Evolutionary conservation across 2,888 invertebrate species (phyloP), one percentile per base, ranked within the genome.

Genomic region (Agrotis segetum): DNA sequence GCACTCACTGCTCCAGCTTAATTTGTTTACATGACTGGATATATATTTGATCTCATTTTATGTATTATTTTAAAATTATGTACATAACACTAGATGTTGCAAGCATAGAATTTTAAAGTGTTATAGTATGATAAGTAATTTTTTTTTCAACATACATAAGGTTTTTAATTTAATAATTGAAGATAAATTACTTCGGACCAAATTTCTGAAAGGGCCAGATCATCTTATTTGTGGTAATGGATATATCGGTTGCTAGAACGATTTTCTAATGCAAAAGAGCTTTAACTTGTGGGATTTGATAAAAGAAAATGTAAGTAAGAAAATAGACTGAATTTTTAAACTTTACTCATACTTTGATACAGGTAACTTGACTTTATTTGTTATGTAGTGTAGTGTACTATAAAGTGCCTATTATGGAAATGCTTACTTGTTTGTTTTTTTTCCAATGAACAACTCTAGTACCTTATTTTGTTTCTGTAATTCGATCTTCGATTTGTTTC

Each of bases 301-400:
- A 86, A 91, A 90, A 89, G 86, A 88, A 90, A 87, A 89, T 88
- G 89, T 91, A 93, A 90, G 78, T 77, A 85, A 82, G 90, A 92
- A 88, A 92, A 93, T 92, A 94, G 95, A 96, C 95, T 96, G 95
- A 95, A 92, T 92, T 93, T 94, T 90, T 89, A 91, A 92, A 90
- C 89, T 93, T 92, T 92, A 94, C 93, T 93, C 92, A 88, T 94
- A 92, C 93, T 92, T 92, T 91, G 93, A 92, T 95, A 94, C 95
- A 95, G 95, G 93, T 94, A 91, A 89, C 90, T 89, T 90, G 94
- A 93, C 92, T 92, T 89, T 90, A 89, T 89, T 90, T 88, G 85
- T 90, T 90, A 86, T 85, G 77, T 86, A 87, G 82, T 83, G 84
- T 89, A 91, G 88, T 85, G 82, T 88, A 88, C 86, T 88, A 80